Conservation (phyloP, 2,797 vertebrate species). For the Oophaga sylvatica region DNA sequence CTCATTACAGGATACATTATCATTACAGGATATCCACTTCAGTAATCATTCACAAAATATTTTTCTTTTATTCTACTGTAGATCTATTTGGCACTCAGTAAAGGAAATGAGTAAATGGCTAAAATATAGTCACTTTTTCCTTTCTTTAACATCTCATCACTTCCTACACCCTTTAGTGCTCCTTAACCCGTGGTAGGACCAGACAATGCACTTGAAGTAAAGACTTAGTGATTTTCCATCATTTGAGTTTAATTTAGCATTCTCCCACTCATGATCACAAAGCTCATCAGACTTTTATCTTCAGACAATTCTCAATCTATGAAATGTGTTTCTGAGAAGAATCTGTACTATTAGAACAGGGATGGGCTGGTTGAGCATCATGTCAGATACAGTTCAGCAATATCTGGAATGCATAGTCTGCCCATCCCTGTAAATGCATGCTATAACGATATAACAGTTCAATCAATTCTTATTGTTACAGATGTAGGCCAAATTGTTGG, state of each 20-base stretch:
- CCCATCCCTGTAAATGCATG: constrained; percentile 27
- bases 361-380: not conserved
- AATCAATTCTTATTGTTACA: not conserved
- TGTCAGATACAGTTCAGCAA: constrained; percentile 29
- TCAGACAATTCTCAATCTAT: not conserved
- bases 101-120: constrained; percentile 58
- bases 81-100: constrained; percentile 32
- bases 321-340: not conserved
- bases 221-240: not conserved
- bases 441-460: not conserved
- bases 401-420: constrained; percentile 17
- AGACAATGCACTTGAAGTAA: constrained; percentile 18
- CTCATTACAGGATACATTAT: constrained; percentile 8
- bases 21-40: constrained; percentile 22
- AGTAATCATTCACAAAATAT: constrained; percentile 54
- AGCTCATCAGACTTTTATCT: not conserved
- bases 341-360: not conserved
- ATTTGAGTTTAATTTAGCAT: not conserved
- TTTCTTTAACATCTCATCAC: constrained; percentile 4
- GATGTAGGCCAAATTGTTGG: too few relatives aligned
- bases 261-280: not conserved
- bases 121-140: not conserved
- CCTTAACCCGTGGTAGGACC: constrained; percentile 34
- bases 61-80: constrained; percentile 16
- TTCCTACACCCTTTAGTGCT: constrained; percentile 43